Base-by-base conservation (phyloP, 2,113 vertebrate genomes). In the Cephalopholis sonnerati region DNA sequence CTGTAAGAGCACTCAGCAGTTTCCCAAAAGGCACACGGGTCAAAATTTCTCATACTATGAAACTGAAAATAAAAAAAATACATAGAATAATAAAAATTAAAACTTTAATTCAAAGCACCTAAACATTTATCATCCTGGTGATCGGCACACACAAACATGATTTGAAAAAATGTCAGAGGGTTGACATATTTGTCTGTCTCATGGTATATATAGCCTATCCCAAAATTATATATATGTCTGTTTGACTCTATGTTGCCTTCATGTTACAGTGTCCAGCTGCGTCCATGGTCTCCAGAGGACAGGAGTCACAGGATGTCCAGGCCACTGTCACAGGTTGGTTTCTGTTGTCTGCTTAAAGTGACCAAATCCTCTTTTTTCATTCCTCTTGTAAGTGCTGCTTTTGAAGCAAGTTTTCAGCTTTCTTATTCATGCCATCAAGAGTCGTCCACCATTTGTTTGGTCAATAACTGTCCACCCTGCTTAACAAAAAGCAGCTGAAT, bases 231-330 rank as follows among this genome's bases (percentile, higher is more conserved):
- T 8, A 25, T 13, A 2, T 55, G 13, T 24, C 2, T 67, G n/a
- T 20, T 4, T 78, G 24, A 80, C 32, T 41, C 39, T 55, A 10
- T 87, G 51, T 78, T 61, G 15, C 72, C 63, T 24, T 63, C 73
- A 22, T 71, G 6, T 88, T 77, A 0, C 48, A 96, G 96, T 88
- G 63, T 94, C 66, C 94, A 92, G 86, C 71, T 93, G 57, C 84
- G 81, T 18, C 92, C 95, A 32, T 96, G 93, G 95, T 94, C 95
- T 61, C 91, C 95, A 65, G 96, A 95, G 41, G 96, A 96, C 50
- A 96, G 84, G 86, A 93, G 81, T 57, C 77, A 89, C 9, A 84
- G 92, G 51, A 79, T 95, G 70, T 94, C 95, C 59, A 92, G 94
- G 81, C 93, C 94, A 1, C 86, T 94, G 46, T 95, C 95, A 84